Evolutionary conservation across 1,140 invertebrate genomes (phyloP).

Genomic region (Akabosia matsudoensis): DNA sequence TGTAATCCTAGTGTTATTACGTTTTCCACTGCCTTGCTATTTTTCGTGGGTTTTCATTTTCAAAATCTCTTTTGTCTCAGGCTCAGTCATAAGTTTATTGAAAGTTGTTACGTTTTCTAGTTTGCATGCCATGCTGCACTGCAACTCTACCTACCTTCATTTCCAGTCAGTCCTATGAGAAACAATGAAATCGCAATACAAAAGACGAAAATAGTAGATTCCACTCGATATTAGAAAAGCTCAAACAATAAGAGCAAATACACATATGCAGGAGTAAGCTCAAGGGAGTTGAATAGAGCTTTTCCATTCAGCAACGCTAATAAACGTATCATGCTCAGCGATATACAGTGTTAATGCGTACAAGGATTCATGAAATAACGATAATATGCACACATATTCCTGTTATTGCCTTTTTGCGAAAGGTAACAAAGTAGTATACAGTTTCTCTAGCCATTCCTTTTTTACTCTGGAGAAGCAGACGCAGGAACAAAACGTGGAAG

Average conservation of each 20-base stretch:
- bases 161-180: too few relatives aligned
- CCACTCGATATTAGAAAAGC: too few relatives aligned
- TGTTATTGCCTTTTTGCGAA: neutral
- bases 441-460: neutral
- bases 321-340: too few relatives aligned
- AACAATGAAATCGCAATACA: neutral
- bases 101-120: neutral
- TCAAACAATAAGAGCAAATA: neutral
- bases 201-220: too few relatives aligned
- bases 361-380: too few relatives aligned
- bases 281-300: conserved; percentile 5
- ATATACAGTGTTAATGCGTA: too few relatives aligned
- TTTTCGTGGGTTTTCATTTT: neutral
- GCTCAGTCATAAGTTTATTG: neutral
- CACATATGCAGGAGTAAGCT: neutral
- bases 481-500: neutral
- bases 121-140: neutral
- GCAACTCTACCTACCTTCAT: too few relatives aligned
- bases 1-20: neutral
- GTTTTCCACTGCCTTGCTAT: neutral
- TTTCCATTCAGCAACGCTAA: too few relatives aligned
- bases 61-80: neutral
- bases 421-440: neutral
- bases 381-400: neutral
- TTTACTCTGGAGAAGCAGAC: neutral